Percentiles rank a stretch among this genome's conserved stretches.
phyloP scores from a whole-genome alignment of 92 coral and sea anemone genomes.

The Chrysogorgia sp. region DNA sequence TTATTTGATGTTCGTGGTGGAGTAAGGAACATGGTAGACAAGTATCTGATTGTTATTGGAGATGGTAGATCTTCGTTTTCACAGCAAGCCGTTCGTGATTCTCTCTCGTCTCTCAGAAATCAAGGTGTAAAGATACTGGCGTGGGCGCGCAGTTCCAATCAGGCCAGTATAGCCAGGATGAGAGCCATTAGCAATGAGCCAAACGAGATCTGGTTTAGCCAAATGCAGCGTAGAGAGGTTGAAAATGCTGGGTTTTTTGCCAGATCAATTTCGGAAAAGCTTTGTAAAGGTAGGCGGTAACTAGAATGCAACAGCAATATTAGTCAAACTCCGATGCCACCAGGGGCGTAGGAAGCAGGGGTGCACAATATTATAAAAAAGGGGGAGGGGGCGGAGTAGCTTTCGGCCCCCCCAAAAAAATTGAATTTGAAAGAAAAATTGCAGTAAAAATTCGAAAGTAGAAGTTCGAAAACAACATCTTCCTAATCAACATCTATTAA shows the following conservation, averaged over 20 bases:
- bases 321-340: no score
- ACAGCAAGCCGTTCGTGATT: constrained; percentile 47
- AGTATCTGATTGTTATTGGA: constrained; percentile 70
- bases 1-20: constrained; percentile 88
- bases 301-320: no score
- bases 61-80: constrained; percentile 50
- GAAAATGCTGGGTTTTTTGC: constrained; percentile 66
- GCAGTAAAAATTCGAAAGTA: no score
- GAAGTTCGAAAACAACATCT: no score
- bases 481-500: no score
- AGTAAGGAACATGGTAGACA: constrained; percentile 73
- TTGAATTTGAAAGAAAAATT: no score
- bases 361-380: no score
- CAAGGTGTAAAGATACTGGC: constrained; percentile 55
- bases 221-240: constrained; percentile 44
- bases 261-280: constrained; percentile 52
- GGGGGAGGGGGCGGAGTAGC: no score
- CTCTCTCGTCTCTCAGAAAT: constrained; percentile 66
- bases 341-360: no score
- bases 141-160: constrained; percentile 8
- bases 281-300: constrained; percentile 28
- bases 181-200: constrained; percentile 19
- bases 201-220: constrained; percentile 55
- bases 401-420: no score
- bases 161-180: constrained; percentile 13